These are phyloP conservation scores for Tortricodes alternella DNA, from an alignment of 2,888 invertebrate genomes.

Conservation along the genomic window DNA sequence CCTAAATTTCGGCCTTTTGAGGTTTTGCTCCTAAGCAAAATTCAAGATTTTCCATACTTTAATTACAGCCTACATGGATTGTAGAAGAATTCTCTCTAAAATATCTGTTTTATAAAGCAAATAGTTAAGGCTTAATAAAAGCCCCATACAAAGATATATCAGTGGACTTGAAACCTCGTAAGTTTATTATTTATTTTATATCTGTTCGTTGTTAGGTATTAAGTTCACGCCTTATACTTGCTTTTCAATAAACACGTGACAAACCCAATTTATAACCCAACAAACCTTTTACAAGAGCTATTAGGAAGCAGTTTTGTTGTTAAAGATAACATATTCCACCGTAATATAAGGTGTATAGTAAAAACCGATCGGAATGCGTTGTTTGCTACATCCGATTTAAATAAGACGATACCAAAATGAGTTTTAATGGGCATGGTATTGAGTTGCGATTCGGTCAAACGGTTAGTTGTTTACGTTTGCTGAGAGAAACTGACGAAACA, in stretches of 20 bases:
- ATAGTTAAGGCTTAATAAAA: no score
- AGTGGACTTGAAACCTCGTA: background rate
- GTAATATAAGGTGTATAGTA: conserved; percentile 12
- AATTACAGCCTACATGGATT: no score
- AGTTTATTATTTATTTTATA: background rate
- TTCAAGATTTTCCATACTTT: no score
- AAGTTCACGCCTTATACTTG: background rate
- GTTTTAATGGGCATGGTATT: conserved; percentile 36
- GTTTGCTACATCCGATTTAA: conserved; percentile 45
- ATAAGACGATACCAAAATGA: conserved; percentile 32
- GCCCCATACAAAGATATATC: background rate
- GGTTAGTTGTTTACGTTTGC: conserved; percentile 58
- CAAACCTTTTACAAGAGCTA: conserved; percentile 41
- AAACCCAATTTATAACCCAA: conserved; percentile 45
- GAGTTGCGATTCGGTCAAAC: conserved; percentile 39
- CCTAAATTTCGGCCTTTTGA: background rate
- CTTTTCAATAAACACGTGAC: conserved; percentile 14
- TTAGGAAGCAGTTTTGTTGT: conserved; percentile 48
- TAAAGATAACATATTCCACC: conserved; percentile 19
- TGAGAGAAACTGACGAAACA: conserved; percentile 60
- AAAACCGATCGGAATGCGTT: conserved; percentile 50
- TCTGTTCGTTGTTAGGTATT: background rate
- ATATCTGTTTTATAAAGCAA: no score
- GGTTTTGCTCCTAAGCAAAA: background rate
- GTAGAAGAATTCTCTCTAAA: no score